These are phyloP conservation scores for Dasypogon diadema DNA, from an alignment of 2,888 invertebrate species.

Conservation along the genomic window DNA sequence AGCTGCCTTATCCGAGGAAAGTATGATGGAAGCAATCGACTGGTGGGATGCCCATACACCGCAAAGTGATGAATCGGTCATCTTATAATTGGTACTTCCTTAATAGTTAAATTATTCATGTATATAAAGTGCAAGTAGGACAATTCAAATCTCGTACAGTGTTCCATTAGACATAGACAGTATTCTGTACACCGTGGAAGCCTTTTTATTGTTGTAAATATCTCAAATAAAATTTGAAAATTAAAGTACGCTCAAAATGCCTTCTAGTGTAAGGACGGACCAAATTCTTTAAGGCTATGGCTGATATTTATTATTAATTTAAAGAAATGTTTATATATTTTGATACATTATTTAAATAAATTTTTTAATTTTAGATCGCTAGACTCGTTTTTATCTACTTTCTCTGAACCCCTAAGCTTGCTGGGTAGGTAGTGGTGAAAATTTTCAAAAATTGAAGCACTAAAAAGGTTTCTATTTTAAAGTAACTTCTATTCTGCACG, in stretches of 20 bases:
- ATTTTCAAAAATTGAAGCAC: too few species aligned
- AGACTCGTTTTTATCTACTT: too few species aligned
- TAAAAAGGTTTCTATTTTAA: too few species aligned
- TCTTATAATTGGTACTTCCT: conserved; percentile 1
- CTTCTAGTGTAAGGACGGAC: conserved; percentile 23
- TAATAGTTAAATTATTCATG: conserved; percentile 14
- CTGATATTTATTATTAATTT: conserved; percentile 47
- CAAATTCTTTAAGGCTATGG: conserved; percentile 2
- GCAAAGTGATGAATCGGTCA: conserved; percentile 62
- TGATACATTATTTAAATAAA: conserved; percentile 46
- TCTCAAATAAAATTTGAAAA: conserved; percentile 42
- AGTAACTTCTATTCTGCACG: too few species aligned
- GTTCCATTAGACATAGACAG: conserved; percentile 32
- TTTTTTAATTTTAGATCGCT: neutral
- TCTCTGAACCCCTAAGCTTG: too few species aligned
- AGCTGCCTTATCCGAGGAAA: conserved; percentile 68
- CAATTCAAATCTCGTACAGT: conserved; percentile 35
- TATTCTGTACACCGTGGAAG: neutral
- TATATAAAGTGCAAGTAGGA: conserved; percentile 17
- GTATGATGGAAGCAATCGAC: conserved; percentile 71
- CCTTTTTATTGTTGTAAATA: neutral
- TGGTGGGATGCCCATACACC: conserved; percentile 71
- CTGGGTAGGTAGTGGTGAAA: too few species aligned
- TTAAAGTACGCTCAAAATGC: conserved; percentile 39
- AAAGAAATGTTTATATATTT: conserved; percentile 45